Evolutionary conservation across 1,140 invertebrate species (phyloP), one percentile per base, ranked within the genome.

Genomic region (Scylla paramamosain): DNA sequence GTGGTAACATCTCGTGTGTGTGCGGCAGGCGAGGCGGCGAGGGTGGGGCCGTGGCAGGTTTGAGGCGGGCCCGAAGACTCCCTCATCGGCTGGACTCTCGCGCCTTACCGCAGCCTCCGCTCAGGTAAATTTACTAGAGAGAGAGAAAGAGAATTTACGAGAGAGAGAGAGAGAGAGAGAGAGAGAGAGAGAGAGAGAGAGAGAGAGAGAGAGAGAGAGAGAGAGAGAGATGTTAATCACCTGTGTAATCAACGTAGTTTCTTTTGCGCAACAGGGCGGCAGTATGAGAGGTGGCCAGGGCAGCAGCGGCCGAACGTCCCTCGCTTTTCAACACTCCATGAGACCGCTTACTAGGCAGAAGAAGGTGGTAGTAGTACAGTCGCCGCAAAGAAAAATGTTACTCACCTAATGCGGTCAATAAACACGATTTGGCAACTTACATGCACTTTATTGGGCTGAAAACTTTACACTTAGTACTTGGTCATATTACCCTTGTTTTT

Each of bases 131-230:
- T 6, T 39, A 59, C 52, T 12, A 28, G n/a, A 86, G 84, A 28
- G 84, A 88, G 86, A 45, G 86, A 88, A n/a, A n/a, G n/a, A n/a
- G n/a, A n/a, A n/a, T n/a, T n/a, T n/a, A n/a, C n/a, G 86, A 88
- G 45, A 31, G 31, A 88, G 86, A 88, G 45, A 32, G 86, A 32
- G 45, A 32, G 31, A 32, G 45, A 32, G 86, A 88, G 86, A 32
- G 86, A 16, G 28, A 32, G 86, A 32, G 20, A 31, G 7, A 32
- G 86, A 87, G 86, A 88, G 86, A 45, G 86, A 88, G 86, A 88
- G 45, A 31, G 31, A 88, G 86, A 88, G 45, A 32, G 86, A 32
- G 45, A 32, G 31, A 32, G 45, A 32, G 86, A 88, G 86, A 32
- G 86, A 16, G 28, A 32, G 86, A 32, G 20, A 31, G 7, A 32